Conservation (phyloP, 2,888 invertebrate species). For the Holacanthella duospinosa region DNA sequence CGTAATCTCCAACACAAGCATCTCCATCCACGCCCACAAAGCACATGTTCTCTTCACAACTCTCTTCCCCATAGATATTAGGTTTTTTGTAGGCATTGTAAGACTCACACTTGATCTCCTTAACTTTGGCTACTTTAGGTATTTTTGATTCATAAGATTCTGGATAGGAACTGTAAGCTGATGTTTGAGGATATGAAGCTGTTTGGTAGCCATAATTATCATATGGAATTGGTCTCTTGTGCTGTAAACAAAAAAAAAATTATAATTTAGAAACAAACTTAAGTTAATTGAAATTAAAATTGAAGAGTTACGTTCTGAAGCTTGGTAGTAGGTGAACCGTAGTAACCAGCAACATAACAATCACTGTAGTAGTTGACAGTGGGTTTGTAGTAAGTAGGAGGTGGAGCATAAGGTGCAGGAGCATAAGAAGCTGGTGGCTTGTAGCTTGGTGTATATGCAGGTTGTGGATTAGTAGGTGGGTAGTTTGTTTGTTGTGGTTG, state of each 20-base stretch:
- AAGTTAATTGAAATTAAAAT: neutral
- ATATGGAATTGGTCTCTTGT: slow-evolving; percentile 17
- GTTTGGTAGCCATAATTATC: slow-evolving; percentile 18
- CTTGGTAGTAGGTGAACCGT: slow-evolving; percentile 25
- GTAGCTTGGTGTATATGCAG: slow-evolving; percentile 10
- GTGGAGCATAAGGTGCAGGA: slow-evolving; percentile 15
- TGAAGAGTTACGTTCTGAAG: slow-evolving; percentile 28
- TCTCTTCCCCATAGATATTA: slow-evolving; percentile 18
- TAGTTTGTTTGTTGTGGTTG: neutral
- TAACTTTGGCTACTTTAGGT: slow-evolving; percentile 29
- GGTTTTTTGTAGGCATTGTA: slow-evolving; percentile 15
- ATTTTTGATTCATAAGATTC: slow-evolving; percentile 24
- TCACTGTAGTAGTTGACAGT: slow-evolving; percentile 19
- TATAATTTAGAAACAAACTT: neutral
- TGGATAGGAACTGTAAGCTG: slow-evolving; percentile 23
- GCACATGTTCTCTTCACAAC: slow-evolving; percentile 26
- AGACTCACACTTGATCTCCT: slow-evolving; percentile 27
- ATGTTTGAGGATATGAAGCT: slow-evolving; percentile 9
- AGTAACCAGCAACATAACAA: slow-evolving; percentile 35
- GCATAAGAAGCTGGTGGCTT: slow-evolving; percentile 6
- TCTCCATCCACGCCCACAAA: slow-evolving; percentile 36
- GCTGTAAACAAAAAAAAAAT: slow-evolving; percentile 17
- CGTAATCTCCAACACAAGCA: slow-evolving; percentile 35
- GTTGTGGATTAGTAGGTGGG: slow-evolving; percentile 9
- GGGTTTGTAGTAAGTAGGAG: slow-evolving; percentile 14